Evolutionary conservation across 1,140 invertebrate genomes (phyloP).

Genomic region (Ostrea edulis): DNA sequence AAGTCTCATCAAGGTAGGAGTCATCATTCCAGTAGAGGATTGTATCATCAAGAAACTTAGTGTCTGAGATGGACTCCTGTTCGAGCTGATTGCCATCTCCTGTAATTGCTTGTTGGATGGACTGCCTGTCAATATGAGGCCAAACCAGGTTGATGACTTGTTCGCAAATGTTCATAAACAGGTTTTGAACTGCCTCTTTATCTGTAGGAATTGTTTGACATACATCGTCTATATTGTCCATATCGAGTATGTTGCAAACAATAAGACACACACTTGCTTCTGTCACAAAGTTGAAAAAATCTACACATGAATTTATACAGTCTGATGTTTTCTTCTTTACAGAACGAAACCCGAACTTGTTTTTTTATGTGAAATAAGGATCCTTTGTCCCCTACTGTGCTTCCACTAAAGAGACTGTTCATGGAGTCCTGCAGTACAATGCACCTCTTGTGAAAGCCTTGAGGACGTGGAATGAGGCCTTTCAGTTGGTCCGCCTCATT

Average conservation of each 20-base stretch:
- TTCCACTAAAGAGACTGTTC: conserved; percentile 32
- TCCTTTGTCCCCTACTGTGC: background rate
- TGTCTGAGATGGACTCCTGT: background rate
- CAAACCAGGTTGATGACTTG: background rate
- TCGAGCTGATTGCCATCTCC: background rate
- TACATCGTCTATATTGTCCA: background rate
- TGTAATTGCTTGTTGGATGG: background rate
- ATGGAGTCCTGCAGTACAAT: conserved; percentile 39
- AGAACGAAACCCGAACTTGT: conserved; percentile 12
- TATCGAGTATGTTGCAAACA: conserved; percentile 19
- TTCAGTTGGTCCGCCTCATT: background rate
- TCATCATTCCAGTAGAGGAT: background rate
- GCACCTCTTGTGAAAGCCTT: conserved; percentile 41
- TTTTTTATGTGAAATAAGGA: conserved; percentile 36
- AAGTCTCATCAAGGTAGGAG: background rate
- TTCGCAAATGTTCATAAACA: background rate
- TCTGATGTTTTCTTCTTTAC: conserved; percentile 42
- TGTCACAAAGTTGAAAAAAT: conserved; percentile 36
- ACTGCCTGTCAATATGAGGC: conserved; percentile 7
- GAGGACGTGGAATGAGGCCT: conserved; percentile 39
- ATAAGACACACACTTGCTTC: conserved; percentile 14
- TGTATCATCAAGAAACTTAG: conserved; percentile 5
- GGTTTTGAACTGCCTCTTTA: background rate
- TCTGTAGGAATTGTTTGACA: background rate
- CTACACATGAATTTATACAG: conserved; percentile 5